Evolutionary conservation across 2,113 vertebrate genomes (phyloP).

Genomic region (Grantiella picta): DNA sequence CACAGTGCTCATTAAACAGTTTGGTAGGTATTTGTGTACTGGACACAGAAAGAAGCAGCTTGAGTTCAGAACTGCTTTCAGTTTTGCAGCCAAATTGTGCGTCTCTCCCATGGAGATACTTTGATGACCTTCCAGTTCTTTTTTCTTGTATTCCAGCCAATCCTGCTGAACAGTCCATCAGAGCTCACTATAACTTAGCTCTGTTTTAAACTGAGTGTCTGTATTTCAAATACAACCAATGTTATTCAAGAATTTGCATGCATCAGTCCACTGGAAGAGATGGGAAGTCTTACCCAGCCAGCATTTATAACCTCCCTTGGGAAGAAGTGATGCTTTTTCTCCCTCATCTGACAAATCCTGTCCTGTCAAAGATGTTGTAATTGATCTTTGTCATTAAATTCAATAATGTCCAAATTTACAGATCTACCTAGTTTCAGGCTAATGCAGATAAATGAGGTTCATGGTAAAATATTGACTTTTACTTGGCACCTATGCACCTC

Average conservation of each 20-base stretch:
- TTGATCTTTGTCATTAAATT: conserved; percentile 71
- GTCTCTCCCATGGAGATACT: not conserved
- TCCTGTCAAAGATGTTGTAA: conserved; percentile 50
- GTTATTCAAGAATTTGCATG: not conserved
- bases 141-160: not conserved
- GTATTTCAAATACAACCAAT: not conserved
- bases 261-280: not conserved
- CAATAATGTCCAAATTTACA: conserved; percentile 64
- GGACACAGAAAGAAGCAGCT: not conserved
- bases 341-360: conserved; percentile 27
- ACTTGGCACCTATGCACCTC: conserved; percentile 59
- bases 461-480: conserved; percentile 68
- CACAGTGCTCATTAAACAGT: not conserved
- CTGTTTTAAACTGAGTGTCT: not conserved
- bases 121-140: not conserved
- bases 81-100: not conserved
- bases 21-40: not conserved
- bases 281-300: not conserved
- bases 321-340: not conserved
- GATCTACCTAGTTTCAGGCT: conserved; percentile 63
- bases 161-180: not conserved
- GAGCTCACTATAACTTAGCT: not conserved
- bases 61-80: not conserved
- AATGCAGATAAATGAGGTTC: conserved; percentile 72
- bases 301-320: conserved; percentile 33